phyloP scores from a whole-genome alignment of 2,113 vertebrate genomes.

The Lepus europaeus region DNA sequence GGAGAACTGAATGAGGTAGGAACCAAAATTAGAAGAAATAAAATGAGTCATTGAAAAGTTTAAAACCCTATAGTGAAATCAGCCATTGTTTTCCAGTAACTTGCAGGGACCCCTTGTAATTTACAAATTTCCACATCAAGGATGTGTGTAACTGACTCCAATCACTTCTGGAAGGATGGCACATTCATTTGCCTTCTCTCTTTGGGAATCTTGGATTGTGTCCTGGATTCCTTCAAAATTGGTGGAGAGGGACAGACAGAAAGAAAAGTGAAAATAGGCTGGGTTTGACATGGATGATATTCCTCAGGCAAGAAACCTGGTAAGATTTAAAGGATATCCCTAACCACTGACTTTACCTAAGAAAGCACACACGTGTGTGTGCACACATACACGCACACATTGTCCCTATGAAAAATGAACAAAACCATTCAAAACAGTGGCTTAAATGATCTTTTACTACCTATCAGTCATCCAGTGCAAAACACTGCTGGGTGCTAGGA shows the following conservation, averaged over 20 bases:
- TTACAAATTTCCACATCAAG: slow-evolving; percentile 56
- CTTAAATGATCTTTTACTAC: background rate
- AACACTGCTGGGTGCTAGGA: background rate
- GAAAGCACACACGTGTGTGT: background rate
- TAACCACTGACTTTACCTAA: background rate
- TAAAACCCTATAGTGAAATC: slow-evolving; percentile 19
- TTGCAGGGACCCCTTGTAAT: slow-evolving; percentile 33
- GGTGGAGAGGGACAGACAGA: background rate
- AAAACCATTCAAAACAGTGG: background rate
- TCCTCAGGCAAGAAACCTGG: slow-evolving; percentile 2
- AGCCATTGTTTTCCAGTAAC: slow-evolving; percentile 43
- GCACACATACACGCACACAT: background rate
- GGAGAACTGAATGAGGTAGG: slow-evolving; percentile 45
- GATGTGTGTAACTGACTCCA: slow-evolving; percentile 59
- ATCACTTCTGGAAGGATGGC: slow-evolving; percentile 33
- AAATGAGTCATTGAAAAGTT: slow-evolving; percentile 48
- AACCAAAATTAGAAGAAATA: slow-evolving; percentile 50
- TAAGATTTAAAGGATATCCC: background rate
- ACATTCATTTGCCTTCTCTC: background rate
- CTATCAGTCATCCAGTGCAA: background rate
- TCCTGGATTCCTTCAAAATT: background rate
- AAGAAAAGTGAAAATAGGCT: background rate
- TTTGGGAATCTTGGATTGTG: background rate
- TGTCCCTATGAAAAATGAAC: background rate
- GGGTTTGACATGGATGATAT: background rate